Base-by-base conservation (phyloP, 1,140 invertebrate genomes). In the Latrodectus geometricus region DNA sequence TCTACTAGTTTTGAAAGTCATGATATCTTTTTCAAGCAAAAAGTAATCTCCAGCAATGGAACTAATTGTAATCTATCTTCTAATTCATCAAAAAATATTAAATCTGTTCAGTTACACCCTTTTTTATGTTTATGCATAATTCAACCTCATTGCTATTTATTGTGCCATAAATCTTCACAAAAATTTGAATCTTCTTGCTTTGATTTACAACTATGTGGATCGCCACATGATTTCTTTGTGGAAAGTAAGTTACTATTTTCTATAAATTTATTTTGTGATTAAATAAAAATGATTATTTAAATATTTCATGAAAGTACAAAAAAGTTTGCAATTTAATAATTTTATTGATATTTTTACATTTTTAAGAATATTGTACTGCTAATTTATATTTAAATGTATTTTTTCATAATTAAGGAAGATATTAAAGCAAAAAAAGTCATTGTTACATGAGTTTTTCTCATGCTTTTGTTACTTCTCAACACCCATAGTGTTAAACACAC, bases 111-210 rank as follows among this genome's bases (percentile, higher is more conserved):
- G 23, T 61, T 82, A 66, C 65, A 81, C 52, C 86, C 87, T 84
- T 90, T 95, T 49, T 87, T 94, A 9, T 93, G 92, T 89, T 54
- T 93, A 4, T 91, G 91, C 88, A 89, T 94, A 8, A 92, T 93
- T 70, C 95, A 96, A 89, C 95, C 95, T 20, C 95, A 95, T 91
- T 91, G 92, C 35, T 94, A 95, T 88, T 90, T 94, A 65, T 92
- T 92, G n/a, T 92, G 92, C 83, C 91, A 93, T 54, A 90, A 92
- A 82, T 89, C 90, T 4, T 90, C 89, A 0, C 92, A 93, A 89
- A 94, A 93, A 89, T 89, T 93, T 87, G 92, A 93, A 88, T 88
- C 92, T 75, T 92, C 91, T 8, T 92, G 91, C 87, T 93, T 91
- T 89, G 91, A 92, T 89, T 88, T 92, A 77, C 89, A 90, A 54